These are phyloP conservation scores for Ichneumoninae sp. DNA, from an alignment of 2,888 invertebrate genomes.

Conservation along the genomic window DNA sequence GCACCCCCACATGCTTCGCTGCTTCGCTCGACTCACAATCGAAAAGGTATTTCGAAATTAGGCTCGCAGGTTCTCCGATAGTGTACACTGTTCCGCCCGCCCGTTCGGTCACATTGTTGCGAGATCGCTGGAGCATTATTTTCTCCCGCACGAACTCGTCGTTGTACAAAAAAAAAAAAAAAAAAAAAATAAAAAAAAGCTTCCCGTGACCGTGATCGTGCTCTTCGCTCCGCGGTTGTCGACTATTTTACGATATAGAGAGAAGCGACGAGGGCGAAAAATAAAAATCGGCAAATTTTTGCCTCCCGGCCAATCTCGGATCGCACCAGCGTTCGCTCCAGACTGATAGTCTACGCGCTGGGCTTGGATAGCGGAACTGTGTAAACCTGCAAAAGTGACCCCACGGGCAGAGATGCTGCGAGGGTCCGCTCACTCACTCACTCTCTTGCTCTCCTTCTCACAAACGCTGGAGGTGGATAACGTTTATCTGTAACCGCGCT, in stretches of 20 bases:
- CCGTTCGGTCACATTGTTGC: conserved; percentile 13
- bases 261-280: conserved; percentile 20
- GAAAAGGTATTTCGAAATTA: conserved; percentile 47
- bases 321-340: conserved; percentile 44
- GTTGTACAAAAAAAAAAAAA: not conserved
- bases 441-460: conserved; percentile 42
- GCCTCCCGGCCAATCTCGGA: conserved; percentile 50
- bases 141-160: conserved; percentile 22
- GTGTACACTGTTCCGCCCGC: not conserved
- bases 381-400: conserved; percentile 47
- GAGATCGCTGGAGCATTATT: conserved; percentile 39
- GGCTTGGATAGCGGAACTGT: not conserved
- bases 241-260: not conserved
- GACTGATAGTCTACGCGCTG: conserved; percentile 42
- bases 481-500: conserved; percentile 76
- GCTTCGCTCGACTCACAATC: conserved; percentile 42
- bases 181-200: not conserved
- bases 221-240: not conserved
- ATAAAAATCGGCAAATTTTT: conserved; percentile 23
- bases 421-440: not conserved
- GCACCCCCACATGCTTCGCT: not conserved
- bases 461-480: conserved; percentile 71
- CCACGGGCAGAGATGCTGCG: conserved; percentile 47
- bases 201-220: conserved; percentile 23
- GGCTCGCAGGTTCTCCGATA: conserved; percentile 24